Percentiles rank a stretch among this genome's conserved stretches.
phyloP scores from a whole-genome alignment of 2,113 vertebrate species.

The Ranitomeya variabilis region DNA sequence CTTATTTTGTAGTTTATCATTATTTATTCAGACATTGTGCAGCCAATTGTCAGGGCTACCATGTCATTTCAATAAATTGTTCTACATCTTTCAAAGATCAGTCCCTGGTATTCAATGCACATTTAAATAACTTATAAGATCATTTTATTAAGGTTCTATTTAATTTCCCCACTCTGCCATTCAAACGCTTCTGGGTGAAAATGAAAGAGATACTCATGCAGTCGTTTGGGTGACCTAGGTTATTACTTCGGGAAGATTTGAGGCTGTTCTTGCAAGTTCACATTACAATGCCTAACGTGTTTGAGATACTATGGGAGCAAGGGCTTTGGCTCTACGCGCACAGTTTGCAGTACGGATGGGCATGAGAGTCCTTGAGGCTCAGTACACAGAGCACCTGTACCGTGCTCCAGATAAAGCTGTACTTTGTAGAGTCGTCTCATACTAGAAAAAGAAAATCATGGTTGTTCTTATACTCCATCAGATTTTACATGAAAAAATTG shows the following conservation, averaged over 20 bases:
- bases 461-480: too few relatives aligned
- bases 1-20: conserved; percentile 2
- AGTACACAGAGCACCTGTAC: too few relatives aligned
- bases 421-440: too few relatives aligned
- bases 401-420: too few relatives aligned
- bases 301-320: background rate
- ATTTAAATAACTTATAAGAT: conserved; percentile 26
- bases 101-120: background rate
- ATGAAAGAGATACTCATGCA: background rate
- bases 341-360: too few relatives aligned
- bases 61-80: conserved; percentile 34
- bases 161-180: background rate
- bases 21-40: conserved; percentile 25
- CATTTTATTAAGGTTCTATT: conserved; percentile 28
- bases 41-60: background rate
- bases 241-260: background rate
- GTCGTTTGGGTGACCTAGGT: background rate
- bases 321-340: too few relatives aligned
- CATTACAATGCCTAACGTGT: background rate
- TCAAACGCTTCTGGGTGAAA: background rate
- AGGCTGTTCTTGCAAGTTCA: background rate
- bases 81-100: background rate
- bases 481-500: too few relatives aligned
- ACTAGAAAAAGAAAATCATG: too few relatives aligned
- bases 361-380: too few relatives aligned